Conservation (phyloP, 2,797 vertebrate species). For the Xyrichtys novacula region DNA sequence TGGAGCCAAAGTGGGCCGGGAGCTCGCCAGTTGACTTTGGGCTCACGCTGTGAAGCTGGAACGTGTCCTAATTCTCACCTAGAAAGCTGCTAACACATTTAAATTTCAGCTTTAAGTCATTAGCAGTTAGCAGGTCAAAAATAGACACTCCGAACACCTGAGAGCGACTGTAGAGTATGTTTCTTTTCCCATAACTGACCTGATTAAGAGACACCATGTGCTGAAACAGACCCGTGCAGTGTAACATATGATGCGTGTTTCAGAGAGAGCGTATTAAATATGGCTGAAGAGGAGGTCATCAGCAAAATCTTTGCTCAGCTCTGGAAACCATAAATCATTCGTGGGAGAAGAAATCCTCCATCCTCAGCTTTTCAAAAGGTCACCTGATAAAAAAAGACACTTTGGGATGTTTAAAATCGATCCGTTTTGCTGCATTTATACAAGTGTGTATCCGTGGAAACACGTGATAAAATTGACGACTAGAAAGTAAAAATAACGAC, state of each 20-base stretch:
- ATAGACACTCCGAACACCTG: not conserved
- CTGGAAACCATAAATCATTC: slow-evolving; percentile 32
- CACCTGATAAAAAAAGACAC: no score
- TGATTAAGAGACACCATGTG: not conserved
- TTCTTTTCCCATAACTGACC: not conserved
- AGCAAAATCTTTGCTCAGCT: not conserved
- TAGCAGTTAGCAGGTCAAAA: slow-evolving; percentile 1
- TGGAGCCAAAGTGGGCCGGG: slow-evolving; percentile 50
- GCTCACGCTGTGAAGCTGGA: slow-evolving; percentile 27
- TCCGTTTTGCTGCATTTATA: no score
- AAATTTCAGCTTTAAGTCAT: slow-evolving; percentile 10
- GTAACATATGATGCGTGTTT: not conserved
- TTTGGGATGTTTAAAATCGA: no score
- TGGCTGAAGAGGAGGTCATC: slow-evolving; percentile 11
- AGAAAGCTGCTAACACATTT: slow-evolving; percentile 16
- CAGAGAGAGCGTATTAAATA: not conserved
- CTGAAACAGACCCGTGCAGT: not conserved
- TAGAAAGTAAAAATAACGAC: not conserved
- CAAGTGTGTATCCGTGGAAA: no score
- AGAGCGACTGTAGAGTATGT: not conserved
- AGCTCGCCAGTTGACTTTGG: slow-evolving; percentile 33
- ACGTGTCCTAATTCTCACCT: slow-evolving; percentile 33
- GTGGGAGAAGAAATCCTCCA: not conserved
- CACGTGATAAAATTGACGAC: not conserved
- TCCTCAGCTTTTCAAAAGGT: not conserved